phyloP scores from a whole-genome alignment of 2,113 vertebrate genomes.

The Macaca nemestrina region DNA sequence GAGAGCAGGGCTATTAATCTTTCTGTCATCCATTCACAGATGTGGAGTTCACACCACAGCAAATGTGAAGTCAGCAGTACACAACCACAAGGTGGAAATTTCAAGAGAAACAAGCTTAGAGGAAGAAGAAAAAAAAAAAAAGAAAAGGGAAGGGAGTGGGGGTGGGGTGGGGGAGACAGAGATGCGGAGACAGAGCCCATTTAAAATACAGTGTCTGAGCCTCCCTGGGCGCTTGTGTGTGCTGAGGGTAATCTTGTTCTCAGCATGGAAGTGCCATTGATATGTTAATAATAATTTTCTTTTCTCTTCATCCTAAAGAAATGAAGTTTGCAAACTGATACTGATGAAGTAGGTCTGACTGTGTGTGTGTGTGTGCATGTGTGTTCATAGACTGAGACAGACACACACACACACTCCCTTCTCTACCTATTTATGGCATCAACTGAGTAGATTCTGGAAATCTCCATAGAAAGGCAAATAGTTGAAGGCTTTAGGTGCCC shows the following conservation, averaged over 20 bases:
- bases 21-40: slow-evolving; percentile 98
- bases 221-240: slow-evolving; percentile 70
- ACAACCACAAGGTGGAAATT: slow-evolving; percentile 90
- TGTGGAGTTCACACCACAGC: slow-evolving; percentile 95
- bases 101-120: slow-evolving; percentile 85
- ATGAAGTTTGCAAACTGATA: slow-evolving; percentile 85
- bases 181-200: slow-evolving; percentile 54
- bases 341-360: slow-evolving; percentile 78
- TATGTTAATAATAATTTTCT: slow-evolving; percentile 85
- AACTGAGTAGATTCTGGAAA: slow-evolving; percentile 71
- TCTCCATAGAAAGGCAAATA: slow-evolving; percentile 64
- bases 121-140: slow-evolving; percentile 77
- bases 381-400: neutral
- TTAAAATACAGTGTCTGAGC: slow-evolving; percentile 70
- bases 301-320: slow-evolving; percentile 84
- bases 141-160: slow-evolving; percentile 66
- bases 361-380: neutral
- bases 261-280: slow-evolving; percentile 85
- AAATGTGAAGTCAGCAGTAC: slow-evolving; percentile 98
- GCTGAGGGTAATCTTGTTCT: slow-evolving; percentile 84
- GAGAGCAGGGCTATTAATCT: slow-evolving; percentile 96
- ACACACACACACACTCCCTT: slow-evolving; percentile 20
- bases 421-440: slow-evolving; percentile 78
- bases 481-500: slow-evolving; percentile 50
- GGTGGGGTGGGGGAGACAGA: slow-evolving; percentile 61